These are phyloP conservation scores for Petroica traversi DNA, from an alignment of 2,113 vertebrate genomes.

Conservation along the genomic window DNA sequence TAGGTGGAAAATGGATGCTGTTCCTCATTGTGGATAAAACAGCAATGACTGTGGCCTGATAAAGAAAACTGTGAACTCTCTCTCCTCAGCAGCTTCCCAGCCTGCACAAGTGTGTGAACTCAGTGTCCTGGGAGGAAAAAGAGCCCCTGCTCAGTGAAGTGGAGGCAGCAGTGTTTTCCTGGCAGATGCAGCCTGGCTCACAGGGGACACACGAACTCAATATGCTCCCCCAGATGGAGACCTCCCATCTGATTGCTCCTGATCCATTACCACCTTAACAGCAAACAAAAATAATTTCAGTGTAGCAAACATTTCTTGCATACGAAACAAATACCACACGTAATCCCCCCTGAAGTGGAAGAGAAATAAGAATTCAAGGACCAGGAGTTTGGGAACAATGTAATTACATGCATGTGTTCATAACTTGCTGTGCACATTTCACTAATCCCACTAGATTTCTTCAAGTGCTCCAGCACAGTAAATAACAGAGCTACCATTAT, in stretches of 20 bases:
- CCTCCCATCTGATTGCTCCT: neutral
- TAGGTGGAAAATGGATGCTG: neutral
- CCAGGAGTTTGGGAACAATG: neutral
- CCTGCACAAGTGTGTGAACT: neutral
- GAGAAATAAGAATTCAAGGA: neutral
- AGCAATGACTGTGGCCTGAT: neutral
- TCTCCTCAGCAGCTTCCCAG: neutral
- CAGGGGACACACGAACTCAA: neutral
- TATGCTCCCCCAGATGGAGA: neutral
- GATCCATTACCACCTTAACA: neutral
- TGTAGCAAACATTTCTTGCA: neutral
- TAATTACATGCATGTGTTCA: neutral
- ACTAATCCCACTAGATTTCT: neutral
- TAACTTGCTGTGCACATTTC: neutral
- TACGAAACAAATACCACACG: neutral
- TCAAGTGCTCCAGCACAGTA: neutral
- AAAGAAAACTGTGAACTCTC: neutral
- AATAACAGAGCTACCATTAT: neutral
- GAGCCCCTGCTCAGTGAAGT: neutral
- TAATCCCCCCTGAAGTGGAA: neutral
- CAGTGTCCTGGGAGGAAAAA: neutral
- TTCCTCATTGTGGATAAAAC: neutral
- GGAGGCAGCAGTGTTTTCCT: neutral
- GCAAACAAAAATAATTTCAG: neutral
- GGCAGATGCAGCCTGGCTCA: neutral